Base-by-base conservation (phyloP, 2,888 invertebrate species). In the Lasioglossum pauxillum region DNA sequence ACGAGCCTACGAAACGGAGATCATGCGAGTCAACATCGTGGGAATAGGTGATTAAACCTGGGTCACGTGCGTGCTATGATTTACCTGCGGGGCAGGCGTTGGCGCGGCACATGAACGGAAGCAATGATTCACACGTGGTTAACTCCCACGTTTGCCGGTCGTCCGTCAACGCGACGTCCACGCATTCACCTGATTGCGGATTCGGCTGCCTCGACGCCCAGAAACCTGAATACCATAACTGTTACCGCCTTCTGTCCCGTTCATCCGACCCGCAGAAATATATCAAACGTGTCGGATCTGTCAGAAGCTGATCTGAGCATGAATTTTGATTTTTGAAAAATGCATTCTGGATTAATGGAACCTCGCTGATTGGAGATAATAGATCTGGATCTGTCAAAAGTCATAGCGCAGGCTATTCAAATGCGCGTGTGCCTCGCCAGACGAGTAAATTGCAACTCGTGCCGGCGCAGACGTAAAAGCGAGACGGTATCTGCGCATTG, bases 71-170 rank as follows among this genome's bases (percentile, higher is more conserved):
- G 75, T 75, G 67, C 44, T 44, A 64, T 80, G 69, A 91, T 95
- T 95, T 95, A 97, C 97, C 98, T 94, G 97, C 96, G 79, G 99
- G 98, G 95, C 99, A 99, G 77, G 99, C 99, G 89, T 97, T 97
- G 44, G 98, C 96, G 94, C 98, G 97, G 95, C 99, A 99, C 97
- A 99, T 98, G 95, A 99, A 99, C 44, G 99, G 99, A 92, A 99
- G 96, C 77, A 99, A 96, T 80, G 98, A 97, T 96, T 99, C 99
- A 95, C 99, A 99, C 49, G 99, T 98, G 80, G 98, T 98, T 85
- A 99, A 96, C 95, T 98, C 97, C 99, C 99, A 99, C 83, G 98
- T 98, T 95, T 99, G 98, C 87, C 96, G 96, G 83, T 97, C 97
- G 75, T 97, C 96, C 31, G 95, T 95, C 74, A 97, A 95, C 27